Evolutionary conservation across 2,888 invertebrate genomes (phyloP).

Genomic region (Drosophila kambysellisi): DNA sequence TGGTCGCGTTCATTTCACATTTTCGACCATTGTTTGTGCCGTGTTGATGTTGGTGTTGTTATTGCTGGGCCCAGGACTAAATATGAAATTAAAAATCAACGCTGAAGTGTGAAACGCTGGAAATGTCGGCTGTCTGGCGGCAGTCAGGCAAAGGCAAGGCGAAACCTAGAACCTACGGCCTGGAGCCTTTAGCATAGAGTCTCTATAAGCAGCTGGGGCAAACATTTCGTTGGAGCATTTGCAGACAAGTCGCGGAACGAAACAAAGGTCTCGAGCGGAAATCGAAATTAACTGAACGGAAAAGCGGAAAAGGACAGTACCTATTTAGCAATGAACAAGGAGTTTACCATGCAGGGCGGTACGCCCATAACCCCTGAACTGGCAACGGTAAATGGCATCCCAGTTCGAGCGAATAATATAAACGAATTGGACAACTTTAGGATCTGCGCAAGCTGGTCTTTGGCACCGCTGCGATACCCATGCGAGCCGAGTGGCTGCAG

Average conservation of each 20-base stretch:
- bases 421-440: conserved; percentile 82
- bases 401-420: neutral
- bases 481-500: conserved; percentile 90
- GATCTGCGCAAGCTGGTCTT: conserved; percentile 88
- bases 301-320: conserved; percentile 22
- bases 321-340: conserved; percentile 74
- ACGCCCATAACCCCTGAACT: conserved; percentile 88
- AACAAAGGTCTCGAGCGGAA: conserved; percentile 71
- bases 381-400: conserved; percentile 86
- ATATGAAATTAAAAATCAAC: conserved; percentile 80
- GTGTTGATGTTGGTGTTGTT: conserved; percentile 37
- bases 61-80: conserved; percentile 59
- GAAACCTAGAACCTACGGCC: conserved; percentile 1
- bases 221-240: conserved; percentile 43
- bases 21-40: conserved; percentile 48
- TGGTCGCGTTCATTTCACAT: neutral
- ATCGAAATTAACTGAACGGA: conserved; percentile 56
- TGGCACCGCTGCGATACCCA: conserved; percentile 89
- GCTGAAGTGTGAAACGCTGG: conserved; percentile 78
- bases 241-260: conserved; percentile 64
- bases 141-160: conserved; percentile 34
- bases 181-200: neutral
- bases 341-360: conserved; percentile 86
- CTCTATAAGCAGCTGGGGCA: conserved; percentile 30
- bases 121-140: conserved; percentile 56